Base-by-base conservation (phyloP, 2,113 vertebrate species). In the Aplodontia rufa region DNA sequence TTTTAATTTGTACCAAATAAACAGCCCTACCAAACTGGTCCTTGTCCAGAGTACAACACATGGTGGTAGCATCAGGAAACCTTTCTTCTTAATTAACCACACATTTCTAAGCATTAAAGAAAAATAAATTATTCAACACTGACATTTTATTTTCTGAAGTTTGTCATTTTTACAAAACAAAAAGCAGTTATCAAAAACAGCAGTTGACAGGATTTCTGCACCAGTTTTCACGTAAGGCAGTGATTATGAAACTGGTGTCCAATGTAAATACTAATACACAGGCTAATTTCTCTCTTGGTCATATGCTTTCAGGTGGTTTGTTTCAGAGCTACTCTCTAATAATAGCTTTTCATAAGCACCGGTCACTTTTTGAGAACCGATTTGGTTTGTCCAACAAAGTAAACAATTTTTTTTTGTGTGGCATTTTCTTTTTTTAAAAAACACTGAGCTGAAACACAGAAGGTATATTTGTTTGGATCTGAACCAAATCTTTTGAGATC, bases 111-210 rank as follows among this genome's bases (percentile, higher is more conserved):
- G 20, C 17, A 81, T 64, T 72, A 75, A 69, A 95, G 49, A 93
- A 84, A 96, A 81, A 94, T 66, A 84, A 98, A 98, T 97, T 97
- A 98, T 93, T 98, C 98, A 98, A 98, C 97, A 98, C 97, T 97
- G 97, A 98, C 60, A 1, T 96, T 98, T 98, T 99, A 98, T 98
- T 98, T 95, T 98, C 90, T 76, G 90, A 98, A 97, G 90, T 97
- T 98, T 97, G 95, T 98, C 95, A 97, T 98, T 98, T 95, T 98
- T 98, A 98, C 97, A 98, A 98, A 98, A 97, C 94, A 96, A 98
- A 98, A 97, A 97, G 98, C 98, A 98, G 91, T 85, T 98, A 98
- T 98, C 98, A 98, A 99, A 99, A 98, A 11, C 97, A 98, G 98
- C 97, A 96, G 96, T 97, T 91, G 98, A 96, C 76, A 96, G 96